Evolutionary conservation across 1,140 invertebrate species (phyloP).

Genomic region (Heliconius himera): DNA sequence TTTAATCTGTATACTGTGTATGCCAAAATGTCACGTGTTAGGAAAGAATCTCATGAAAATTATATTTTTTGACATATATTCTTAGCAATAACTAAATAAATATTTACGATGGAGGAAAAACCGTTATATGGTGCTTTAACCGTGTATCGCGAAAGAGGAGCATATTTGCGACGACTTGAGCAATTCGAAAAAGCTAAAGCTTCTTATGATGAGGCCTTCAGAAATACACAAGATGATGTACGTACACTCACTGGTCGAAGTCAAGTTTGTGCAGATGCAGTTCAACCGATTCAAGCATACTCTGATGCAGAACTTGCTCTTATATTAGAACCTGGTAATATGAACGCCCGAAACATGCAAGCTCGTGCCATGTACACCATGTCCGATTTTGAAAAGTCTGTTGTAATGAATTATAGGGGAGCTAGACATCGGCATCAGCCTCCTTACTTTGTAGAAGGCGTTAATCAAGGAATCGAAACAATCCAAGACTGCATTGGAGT

Average conservation of each 20-base stretch:
- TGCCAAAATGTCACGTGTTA: neutral
- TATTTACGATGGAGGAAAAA: slow-evolving; percentile 66
- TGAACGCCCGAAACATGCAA: slow-evolving; percentile 79
- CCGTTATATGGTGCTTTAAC: slow-evolving; percentile 79
- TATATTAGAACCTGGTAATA: slow-evolving; percentile 71
- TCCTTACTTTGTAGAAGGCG: slow-evolving; percentile 81
- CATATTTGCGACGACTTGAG: slow-evolving; percentile 75
- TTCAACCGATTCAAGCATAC: slow-evolving; percentile 77
- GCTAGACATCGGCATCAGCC: slow-evolving; percentile 76
- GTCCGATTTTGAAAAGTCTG: slow-evolving; percentile 82
- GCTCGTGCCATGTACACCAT: slow-evolving; percentile 81
- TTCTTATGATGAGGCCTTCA: slow-evolving; percentile 78
- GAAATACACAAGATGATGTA: slow-evolving; percentile 75
- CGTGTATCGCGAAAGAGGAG: slow-evolving; percentile 79
- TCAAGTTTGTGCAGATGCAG: slow-evolving; percentile 76
- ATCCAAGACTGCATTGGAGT: slow-evolving; percentile 73
- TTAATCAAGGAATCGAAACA: slow-evolving; percentile 77
- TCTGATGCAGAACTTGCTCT: slow-evolving; percentile 79
- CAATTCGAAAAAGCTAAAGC: slow-evolving; percentile 78
- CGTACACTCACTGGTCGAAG: slow-evolving; percentile 77
- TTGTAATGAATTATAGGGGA: slow-evolving; percentile 79
- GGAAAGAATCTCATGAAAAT: neutral
- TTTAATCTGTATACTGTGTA: neutral
- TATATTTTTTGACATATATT: neutral
- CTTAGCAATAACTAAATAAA: neutral